phyloP scores from a whole-genome alignment of 2,888 invertebrate species.

The Stenolophus ochropezus region DNA sequence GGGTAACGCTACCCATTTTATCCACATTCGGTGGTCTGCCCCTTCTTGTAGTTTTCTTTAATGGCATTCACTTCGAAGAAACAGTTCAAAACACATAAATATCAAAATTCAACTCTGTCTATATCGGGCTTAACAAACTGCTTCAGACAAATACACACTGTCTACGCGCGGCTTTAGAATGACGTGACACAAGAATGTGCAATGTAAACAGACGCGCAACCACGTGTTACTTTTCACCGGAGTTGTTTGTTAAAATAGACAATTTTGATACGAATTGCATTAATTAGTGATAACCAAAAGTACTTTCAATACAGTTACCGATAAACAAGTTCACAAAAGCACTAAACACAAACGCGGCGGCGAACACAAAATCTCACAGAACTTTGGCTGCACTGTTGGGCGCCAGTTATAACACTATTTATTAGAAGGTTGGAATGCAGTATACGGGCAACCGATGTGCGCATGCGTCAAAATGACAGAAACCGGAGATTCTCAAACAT shows the following conservation, averaged over 20 bases:
- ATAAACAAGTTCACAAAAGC: neutral
- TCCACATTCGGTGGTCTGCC: neutral
- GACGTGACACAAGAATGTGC: neutral
- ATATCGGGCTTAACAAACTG: neutral
- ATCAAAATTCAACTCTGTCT: neutral
- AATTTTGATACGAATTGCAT: neutral
- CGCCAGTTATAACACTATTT: neutral
- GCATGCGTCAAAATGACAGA: no score
- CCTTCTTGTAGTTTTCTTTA: neutral
- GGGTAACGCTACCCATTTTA: neutral
- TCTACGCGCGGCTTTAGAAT: neutral
- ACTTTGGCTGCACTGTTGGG: conserved; percentile 1
- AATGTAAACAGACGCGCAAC: no score
- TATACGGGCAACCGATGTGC: no score
- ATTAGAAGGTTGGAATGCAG: no score
- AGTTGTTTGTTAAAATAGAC: neutral
- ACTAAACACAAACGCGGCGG: neutral
- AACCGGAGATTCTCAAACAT: no score
- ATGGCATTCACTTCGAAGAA: neutral
- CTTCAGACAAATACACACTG: neutral
- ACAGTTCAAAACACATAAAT: neutral
- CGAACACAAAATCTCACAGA: neutral
- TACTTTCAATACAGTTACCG: neutral
- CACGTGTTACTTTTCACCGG: neutral
- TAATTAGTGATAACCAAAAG: neutral